Evolutionary conservation across 2,113 vertebrate genomes (phyloP), one percentile per base, ranked within the genome.

Genomic region (Spea multiplicata): DNA sequence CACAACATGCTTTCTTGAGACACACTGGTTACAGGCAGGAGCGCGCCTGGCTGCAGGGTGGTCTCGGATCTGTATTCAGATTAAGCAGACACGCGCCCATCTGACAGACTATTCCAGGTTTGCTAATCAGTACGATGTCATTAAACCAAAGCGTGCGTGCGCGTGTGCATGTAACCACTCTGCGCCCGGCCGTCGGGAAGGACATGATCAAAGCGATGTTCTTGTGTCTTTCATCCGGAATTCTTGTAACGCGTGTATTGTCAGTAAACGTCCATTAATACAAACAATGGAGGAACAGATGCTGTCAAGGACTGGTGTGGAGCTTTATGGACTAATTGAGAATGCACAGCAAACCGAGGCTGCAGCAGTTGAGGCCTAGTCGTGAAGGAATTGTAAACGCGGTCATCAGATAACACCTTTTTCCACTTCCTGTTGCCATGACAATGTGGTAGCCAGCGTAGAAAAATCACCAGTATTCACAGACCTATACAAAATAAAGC

Each of bases 391-490:
- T 82, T 89, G 90, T 89, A 92, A 89, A 91, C 88, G 87, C 85
- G 81, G 80, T 91, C 90, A 92, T 92, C 90, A 77, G 84, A 85
- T 82, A 85, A 87, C 88, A 87, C 68, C 46, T 85, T 50, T 85
- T 89, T 82, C 85, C 86, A 91, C 91, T 90, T 93, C 91, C 88
- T 85, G 91, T 94, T 94, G 92, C 91, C 90, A 57, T 84, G 90
- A 91, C 90, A 93, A 94, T 92, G 88, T 75, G 67, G 88, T 88
- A 89, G 87, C 86, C 90, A 89, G 88, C 89, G 86, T 90, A 84
- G 8, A 83, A 83, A 84, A 80, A 90, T 90, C 93, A 90, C 93
- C 88, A 85, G 84, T 90, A 84, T 91, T 93, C 95, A 98, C 94
- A 98, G 93, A 93, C 95, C 96, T 98, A 82, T 84, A 83, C 53